Conservation (phyloP, 2,797 vertebrate genomes). For the Peromyscus aztecus region DNA sequence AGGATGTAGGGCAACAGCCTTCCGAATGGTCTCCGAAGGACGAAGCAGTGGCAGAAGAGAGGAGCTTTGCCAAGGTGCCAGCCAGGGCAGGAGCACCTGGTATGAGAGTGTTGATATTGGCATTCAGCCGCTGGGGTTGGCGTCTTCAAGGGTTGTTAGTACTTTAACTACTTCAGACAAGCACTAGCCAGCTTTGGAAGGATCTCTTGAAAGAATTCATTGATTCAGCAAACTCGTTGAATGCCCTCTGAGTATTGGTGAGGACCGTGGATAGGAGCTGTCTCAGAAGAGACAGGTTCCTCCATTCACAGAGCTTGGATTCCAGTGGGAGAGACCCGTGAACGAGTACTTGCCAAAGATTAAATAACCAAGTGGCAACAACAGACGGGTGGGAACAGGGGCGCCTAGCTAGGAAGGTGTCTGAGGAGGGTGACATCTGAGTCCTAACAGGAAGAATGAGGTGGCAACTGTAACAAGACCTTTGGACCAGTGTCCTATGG, state of each 20-base stretch:
- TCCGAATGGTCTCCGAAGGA: background rate
- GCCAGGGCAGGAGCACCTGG: background rate
- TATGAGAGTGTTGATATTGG: background rate
- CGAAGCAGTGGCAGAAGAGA: background rate
- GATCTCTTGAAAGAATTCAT: background rate
- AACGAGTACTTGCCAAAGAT: background rate
- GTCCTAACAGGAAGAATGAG: background rate
- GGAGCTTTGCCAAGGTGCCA: background rate
- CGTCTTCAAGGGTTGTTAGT: background rate
- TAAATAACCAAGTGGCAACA: constrained; percentile 29
- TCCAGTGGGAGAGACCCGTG: background rate
- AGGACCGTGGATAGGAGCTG: background rate
- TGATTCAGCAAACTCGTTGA: background rate
- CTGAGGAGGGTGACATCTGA: background rate
- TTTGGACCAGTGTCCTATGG: background rate
- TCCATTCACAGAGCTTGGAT: background rate
- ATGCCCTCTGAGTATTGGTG: background rate
- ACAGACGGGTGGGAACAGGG: background rate
- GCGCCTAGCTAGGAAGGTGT: background rate
- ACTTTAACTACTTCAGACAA: background rate
- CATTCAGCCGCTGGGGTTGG: background rate
- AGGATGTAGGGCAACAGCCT: background rate
- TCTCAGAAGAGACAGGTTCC: background rate
- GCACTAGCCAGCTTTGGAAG: constrained; percentile 13
- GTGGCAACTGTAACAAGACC: background rate